These are phyloP conservation scores for Campopleginae sp. DNA, from an alignment of 2,888 invertebrate genomes.

Conservation along the genomic window DNA sequence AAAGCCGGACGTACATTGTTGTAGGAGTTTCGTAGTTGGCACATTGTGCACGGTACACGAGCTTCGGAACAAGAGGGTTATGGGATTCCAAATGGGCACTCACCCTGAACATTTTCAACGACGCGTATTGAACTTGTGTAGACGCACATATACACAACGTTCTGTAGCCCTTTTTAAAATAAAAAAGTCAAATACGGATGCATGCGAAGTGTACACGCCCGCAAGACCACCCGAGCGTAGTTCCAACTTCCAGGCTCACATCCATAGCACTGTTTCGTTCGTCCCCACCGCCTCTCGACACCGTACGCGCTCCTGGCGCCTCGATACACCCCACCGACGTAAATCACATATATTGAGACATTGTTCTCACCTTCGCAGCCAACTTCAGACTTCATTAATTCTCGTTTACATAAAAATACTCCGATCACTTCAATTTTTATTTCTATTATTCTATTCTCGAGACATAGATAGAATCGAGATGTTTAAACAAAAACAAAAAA, in stretches of 20 bases:
- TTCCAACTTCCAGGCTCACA: slow-evolving; percentile 81
- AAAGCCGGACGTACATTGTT: slow-evolving; percentile 71
- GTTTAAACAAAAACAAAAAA: no score
- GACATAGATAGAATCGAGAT: no score
- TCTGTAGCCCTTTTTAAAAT: slow-evolving; percentile 38
- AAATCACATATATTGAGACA: slow-evolving; percentile 30
- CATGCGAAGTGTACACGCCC: slow-evolving; percentile 75
- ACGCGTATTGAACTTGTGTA: slow-evolving; percentile 46
- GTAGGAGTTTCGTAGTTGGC: slow-evolving; percentile 66
- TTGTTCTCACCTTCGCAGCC: slow-evolving; percentile 29
- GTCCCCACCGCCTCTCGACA: slow-evolving; percentile 1
- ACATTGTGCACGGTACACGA: slow-evolving; percentile 48
- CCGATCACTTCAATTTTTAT: neutral
- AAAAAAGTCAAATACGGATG: slow-evolving; percentile 53
- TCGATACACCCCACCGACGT: slow-evolving; percentile 18
- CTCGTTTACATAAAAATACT: neutral
- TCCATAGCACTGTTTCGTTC: slow-evolving; percentile 30
- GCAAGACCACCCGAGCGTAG: slow-evolving; percentile 82
- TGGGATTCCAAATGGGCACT: slow-evolving; percentile 80
- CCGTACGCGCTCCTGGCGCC: slow-evolving; percentile 32
- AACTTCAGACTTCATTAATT: neutral
- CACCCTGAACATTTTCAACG: slow-evolving; percentile 81
- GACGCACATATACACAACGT: slow-evolving; percentile 46
- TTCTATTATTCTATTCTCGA: neutral
- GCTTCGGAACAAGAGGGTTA: slow-evolving; percentile 72